Percentiles rank a stretch among this genome's conserved stretches.
phyloP scores from a whole-genome alignment of 2,888 invertebrate species.

The Erebia ligea region DNA sequence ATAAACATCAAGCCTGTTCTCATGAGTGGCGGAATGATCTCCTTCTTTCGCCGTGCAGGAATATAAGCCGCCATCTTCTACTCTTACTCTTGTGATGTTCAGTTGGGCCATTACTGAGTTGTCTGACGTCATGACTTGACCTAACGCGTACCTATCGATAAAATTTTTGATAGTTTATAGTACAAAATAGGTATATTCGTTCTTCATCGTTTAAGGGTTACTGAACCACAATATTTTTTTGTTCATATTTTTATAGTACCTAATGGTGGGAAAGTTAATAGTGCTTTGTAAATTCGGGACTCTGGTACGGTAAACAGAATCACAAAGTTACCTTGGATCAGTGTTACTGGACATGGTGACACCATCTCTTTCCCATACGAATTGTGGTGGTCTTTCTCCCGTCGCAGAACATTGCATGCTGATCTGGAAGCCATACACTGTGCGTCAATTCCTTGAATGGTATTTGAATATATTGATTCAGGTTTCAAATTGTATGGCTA shows the following conservation, averaged over 20 bases:
- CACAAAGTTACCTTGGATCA: conserved; percentile 63
- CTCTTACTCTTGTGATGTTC: conserved; percentile 81
- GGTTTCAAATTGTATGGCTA: too few relatives aligned
- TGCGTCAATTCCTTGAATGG: not conserved
- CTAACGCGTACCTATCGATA: conserved; percentile 67
- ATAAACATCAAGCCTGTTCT: conserved; percentile 79
- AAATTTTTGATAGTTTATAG: conserved; percentile 9
- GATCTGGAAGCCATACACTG: conserved; percentile 56
- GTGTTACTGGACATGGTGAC: conserved; percentile 67
- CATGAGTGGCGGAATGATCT: conserved; percentile 63
- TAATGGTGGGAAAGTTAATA: too few relatives aligned
- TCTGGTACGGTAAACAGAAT: not conserved
- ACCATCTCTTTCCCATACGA: conserved; percentile 76
- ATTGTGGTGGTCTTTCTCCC: conserved; percentile 71
- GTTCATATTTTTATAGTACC: too few relatives aligned
- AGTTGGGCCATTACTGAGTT: conserved; percentile 75
- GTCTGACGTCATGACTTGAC: conserved; percentile 76
- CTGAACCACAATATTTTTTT: too few relatives aligned
- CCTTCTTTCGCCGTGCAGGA: conserved; percentile 81
- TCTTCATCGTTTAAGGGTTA: too few relatives aligned
- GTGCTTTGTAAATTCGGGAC: not conserved
- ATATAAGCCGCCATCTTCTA: conserved; percentile 85
- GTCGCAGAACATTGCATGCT: conserved; percentile 76
- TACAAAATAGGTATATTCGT: not conserved
- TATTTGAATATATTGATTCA: too few relatives aligned